A percentile compares a stretch with the other conserved stretches of the same genome.
Conservation (phyloP, 2,797 vertebrate genomes). For the Sphenopsis melanotis region DNA sequence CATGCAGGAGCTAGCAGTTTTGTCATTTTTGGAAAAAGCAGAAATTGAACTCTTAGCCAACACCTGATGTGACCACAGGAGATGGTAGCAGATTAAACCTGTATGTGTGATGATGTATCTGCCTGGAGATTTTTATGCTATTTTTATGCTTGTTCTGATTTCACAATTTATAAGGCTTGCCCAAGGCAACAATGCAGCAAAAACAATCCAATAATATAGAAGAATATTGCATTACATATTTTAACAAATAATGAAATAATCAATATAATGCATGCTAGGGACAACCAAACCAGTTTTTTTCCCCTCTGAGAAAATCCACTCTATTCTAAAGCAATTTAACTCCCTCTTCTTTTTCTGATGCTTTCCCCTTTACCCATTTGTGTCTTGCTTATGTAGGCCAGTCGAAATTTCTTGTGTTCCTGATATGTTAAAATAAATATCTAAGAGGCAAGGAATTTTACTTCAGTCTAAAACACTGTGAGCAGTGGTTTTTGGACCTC, state of each 20-base stretch:
- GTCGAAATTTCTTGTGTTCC: background rate
- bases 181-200: background rate
- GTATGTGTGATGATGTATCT: background rate
- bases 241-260: background rate
- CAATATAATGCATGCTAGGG: background rate
- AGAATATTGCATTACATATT: background rate
- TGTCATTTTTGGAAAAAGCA: slow-evolving; percentile 28
- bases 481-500: background rate
- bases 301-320: background rate
- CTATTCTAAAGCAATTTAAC: background rate
- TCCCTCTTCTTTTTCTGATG: background rate
- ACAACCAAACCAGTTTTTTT: background rate
- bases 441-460: background rate
- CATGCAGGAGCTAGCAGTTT: background rate
- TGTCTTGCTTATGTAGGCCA: background rate
- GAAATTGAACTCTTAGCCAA: slow-evolving; percentile 6
- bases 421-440: background rate
- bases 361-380: background rate
- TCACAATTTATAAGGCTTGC: background rate
- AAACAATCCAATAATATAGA: background rate
- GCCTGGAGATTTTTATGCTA: background rate
- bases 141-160: background rate
- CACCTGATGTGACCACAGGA: slow-evolving; percentile 12
- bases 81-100: background rate
- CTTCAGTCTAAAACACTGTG: background rate